Percentiles rank a stretch among this genome's conserved stretches.
phyloP scores from a whole-genome alignment of 2,797 vertebrate genomes.

The Crenuchus spilurus region DNA sequence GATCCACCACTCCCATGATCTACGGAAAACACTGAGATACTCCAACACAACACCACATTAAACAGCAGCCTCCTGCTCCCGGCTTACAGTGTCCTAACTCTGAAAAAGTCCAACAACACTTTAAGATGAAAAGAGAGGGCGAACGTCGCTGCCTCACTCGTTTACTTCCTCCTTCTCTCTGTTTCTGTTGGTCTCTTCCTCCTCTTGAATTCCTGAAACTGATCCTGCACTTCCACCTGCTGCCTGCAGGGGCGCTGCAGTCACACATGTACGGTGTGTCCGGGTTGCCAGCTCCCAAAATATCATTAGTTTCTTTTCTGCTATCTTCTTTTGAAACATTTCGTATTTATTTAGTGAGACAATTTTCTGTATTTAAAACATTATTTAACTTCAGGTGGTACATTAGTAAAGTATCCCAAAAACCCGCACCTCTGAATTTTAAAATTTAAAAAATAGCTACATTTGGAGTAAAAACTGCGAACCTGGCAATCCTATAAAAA shows the following conservation, averaged over 20 bases:
- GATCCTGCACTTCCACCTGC: background rate
- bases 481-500: too few species aligned
- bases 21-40: background rate
- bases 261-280: background rate
- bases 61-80: background rate
- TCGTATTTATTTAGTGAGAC: too few species aligned
- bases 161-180: conserved; percentile 72
- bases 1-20: conserved; percentile 54
- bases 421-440: too few species aligned
- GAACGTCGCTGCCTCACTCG: background rate
- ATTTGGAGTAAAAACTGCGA: too few species aligned
- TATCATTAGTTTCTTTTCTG: too few species aligned
- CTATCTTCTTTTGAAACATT: too few species aligned
- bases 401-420: too few species aligned
- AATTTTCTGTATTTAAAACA: too few species aligned
- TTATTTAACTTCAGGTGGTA: too few species aligned
- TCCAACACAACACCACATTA: background rate
- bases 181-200: background rate
- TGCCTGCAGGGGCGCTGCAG: conserved; percentile 25
- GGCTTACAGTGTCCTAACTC: background rate
- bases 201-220: conserved; percentile 58
- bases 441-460: too few species aligned
- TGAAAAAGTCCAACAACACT: background rate
- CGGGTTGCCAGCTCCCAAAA: background rate
- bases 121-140: background rate